Conservation (phyloP, 2,113 vertebrate genomes). For the Phyllopteryx taeniolatus region DNA sequence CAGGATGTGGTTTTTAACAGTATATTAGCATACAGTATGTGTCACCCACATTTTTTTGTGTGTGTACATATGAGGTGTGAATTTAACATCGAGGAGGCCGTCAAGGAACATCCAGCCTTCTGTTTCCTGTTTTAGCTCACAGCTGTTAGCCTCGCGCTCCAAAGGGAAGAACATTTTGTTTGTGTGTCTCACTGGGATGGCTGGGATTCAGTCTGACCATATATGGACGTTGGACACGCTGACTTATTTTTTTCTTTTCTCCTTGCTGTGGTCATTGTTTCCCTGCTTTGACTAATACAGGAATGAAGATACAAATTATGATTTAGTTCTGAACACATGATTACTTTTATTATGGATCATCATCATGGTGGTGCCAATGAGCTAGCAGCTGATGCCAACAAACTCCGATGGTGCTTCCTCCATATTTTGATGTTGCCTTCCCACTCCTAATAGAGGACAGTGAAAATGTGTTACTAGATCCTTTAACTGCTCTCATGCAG, state of each 20-base stretch:
- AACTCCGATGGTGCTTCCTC: conserved; percentile 1
- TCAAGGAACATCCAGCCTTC: neutral
- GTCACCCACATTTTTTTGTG: neutral
- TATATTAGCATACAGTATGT: neutral
- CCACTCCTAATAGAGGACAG: neutral
- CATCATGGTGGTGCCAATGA: neutral
- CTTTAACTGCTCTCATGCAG: neutral
- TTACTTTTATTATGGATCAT: neutral
- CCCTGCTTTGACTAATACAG: neutral
- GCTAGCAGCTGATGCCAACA: conserved; percentile 5
- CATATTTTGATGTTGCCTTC: conserved; percentile 13
- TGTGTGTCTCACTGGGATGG: neutral
- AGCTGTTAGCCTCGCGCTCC: conserved; percentile 15
- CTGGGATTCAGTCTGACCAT: conserved; percentile 45
- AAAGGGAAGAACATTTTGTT: neutral
- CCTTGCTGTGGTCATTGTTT: neutral
- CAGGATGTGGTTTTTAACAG: conserved; percentile 38
- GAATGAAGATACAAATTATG: neutral
- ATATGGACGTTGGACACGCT: conserved; percentile 39
- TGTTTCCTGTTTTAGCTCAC: conserved; percentile 11
- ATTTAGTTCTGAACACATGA: neutral
- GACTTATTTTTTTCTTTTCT: neutral
- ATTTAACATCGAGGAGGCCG: neutral
- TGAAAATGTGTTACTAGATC: neutral
- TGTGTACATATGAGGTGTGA: neutral